Evolutionary conservation across 2,113 vertebrate species (phyloP), one percentile per base, ranked within the genome.

Genomic region (Erinaceus europaeus): DNA sequence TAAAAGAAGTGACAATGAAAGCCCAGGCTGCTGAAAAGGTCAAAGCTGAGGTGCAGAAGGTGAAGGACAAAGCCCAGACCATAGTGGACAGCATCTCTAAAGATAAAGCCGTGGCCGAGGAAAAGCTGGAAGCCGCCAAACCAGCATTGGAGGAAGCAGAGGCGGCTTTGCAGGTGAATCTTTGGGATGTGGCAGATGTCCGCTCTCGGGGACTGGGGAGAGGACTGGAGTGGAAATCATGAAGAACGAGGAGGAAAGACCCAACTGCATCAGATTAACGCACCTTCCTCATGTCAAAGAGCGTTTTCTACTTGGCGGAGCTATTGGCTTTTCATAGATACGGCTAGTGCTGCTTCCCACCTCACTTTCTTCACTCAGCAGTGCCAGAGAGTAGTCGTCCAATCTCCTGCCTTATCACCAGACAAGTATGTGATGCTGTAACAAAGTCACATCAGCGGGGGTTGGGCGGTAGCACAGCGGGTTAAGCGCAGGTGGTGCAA

Each of bases 101-200:
- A 38, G 98, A 99, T 91, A 99, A 99, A 95, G 98, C 97, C 61
- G 96, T 98, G 1, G 99, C 98, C 11, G 97, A 99, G 92, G 97
- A 98, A 95, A 99, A 99, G 77, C 92, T 99, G 36, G 98, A 98
- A 95, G 97, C 98, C 2, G 98, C 99, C 27, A 97, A 96, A 21
- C 99, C 99, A n/a, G 98, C 99, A 5, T 96, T 99, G 25, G 96
- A 98, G 89, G 99, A 99, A 76, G 99, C 99, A 29, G 98, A 99
- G 92, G 97, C 97, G 55, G 98, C 99, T 2, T 95, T 99, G 90
- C 97, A 98, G 98, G 99, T 99, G 57, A 82, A 14, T 44, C n/a
- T 21, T 0, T 12, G 44, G 4, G 20, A 6, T 0, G 0, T 2
- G 6, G 5, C 32, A 38, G 53, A 25, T 7, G 10, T 6, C n/a